A percentile compares a stretch with the other conserved stretches of the same genome.
Evolutionary conservation across 2,888 invertebrate genomes (phyloP).

Genomic region (Lithodes maja): DNA sequence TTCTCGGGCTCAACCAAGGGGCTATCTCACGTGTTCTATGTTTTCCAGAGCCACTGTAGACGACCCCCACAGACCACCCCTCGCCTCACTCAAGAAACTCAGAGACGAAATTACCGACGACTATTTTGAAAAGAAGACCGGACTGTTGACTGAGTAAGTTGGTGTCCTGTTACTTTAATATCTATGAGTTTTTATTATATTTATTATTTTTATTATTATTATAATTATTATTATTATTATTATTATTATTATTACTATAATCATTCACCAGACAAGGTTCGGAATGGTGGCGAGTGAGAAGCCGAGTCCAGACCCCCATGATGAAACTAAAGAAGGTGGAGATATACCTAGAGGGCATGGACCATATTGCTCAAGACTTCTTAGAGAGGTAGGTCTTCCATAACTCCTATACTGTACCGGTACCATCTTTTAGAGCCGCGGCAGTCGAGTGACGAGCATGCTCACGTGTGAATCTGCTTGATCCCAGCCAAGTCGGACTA

Average conservation of each 20-base stretch:
- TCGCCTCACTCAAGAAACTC: slow-evolving; percentile 20
- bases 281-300: slow-evolving; percentile 91
- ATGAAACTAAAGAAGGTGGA: slow-evolving; percentile 82
- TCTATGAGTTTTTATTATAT: background rate
- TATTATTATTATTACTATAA: background rate
- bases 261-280: slow-evolving; percentile 85
- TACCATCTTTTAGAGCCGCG: too few relatives aligned
- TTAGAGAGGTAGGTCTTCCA: slow-evolving; percentile 71
- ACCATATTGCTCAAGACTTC: slow-evolving; percentile 74
- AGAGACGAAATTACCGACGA: slow-evolving; percentile 18
- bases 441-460: too few relatives aligned
- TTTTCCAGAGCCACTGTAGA: background rate
- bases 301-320: slow-evolving; percentile 91
- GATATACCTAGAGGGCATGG: slow-evolving; percentile 74
- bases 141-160: slow-evolving; percentile 24
- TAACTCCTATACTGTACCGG: too few relatives aligned
- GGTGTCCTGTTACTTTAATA: background rate
- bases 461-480: too few relatives aligned
- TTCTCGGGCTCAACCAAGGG: too few relatives aligned
- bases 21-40: background rate
- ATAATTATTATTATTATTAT: background rate
- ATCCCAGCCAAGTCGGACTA: too few relatives aligned
- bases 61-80: background rate
- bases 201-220: background rate
- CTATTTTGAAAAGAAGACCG: slow-evolving; percentile 23